Evolutionary conservation across 2,113 vertebrate species (phyloP).

Genomic region (Psophia crepitans): DNA sequence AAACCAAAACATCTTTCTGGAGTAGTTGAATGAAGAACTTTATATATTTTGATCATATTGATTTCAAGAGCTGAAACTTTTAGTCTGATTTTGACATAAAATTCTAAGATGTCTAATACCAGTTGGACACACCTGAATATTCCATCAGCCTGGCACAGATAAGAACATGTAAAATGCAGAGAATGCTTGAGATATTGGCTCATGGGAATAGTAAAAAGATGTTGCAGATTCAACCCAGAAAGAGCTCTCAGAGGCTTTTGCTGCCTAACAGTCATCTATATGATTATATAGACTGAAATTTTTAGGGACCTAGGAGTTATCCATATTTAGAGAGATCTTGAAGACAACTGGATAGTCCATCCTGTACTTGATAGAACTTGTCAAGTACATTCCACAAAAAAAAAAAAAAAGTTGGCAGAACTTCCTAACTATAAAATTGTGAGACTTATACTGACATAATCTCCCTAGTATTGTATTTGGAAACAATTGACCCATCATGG

Average conservation of each 20-base stretch:
- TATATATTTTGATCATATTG: neutral
- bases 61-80: neutral
- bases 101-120: neutral
- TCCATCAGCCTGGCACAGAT: neutral
- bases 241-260: neutral
- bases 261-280: neutral
- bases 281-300: neutral
- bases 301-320: neutral
- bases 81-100: neutral
- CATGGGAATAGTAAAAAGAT: neutral
- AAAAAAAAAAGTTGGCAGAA: rapidly evolving
- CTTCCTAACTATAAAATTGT: neutral
- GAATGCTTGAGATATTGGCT: neutral
- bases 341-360: neutral
- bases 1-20: neutral
- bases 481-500: neutral
- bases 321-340: neutral
- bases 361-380: no score
- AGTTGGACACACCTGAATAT: neutral
- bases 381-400: neutral
- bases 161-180: neutral
- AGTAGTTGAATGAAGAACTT: neutral
- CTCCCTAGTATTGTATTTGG: neutral
- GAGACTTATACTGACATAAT: neutral
- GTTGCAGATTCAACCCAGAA: neutral